phyloP scores from a whole-genome alignment of 2,797 vertebrate species.

The Hydrocynus forskahlii region DNA sequence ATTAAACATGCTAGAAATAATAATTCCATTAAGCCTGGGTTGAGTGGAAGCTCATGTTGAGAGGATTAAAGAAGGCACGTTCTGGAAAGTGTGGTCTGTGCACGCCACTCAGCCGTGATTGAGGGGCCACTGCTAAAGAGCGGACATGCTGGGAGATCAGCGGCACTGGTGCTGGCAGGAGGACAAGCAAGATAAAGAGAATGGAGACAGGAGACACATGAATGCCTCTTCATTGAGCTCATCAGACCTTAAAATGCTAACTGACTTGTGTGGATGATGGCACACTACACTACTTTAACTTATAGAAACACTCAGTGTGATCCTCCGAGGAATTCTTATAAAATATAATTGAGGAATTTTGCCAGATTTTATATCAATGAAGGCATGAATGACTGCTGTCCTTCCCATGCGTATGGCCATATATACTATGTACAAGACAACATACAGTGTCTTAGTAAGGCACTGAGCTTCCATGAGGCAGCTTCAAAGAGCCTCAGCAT shows the following conservation, averaged over 20 bases:
- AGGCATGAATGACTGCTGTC: no score
- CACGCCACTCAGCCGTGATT: constrained; percentile 81
- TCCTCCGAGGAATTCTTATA: background rate
- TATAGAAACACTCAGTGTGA: background rate
- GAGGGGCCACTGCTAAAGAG: constrained; percentile 60
- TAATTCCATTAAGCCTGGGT: constrained; percentile 1
- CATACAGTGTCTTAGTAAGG: no score
- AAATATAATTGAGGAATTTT: background rate
- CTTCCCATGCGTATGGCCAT: no score
- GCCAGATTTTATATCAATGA: no score
- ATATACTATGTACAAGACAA: no score
- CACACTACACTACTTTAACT: background rate
- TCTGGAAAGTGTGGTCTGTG: constrained; percentile 80
- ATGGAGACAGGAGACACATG: constrained; percentile 47
- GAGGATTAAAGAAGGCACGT: constrained; percentile 71
- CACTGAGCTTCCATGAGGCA: no score
- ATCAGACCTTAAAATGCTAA: background rate
- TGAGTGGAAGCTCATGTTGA: constrained; percentile 75
- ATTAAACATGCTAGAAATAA: constrained; percentile 37
- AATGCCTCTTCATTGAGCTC: constrained; percentile 4
- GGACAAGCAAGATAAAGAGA: background rate
- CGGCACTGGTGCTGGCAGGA: constrained; percentile 24
- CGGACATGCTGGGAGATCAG: constrained; percentile 41
- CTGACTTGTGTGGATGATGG: background rate
- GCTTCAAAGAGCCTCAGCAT: no score